Evolutionary conservation across 2,888 invertebrate genomes (phyloP).

Genomic region (Therioaphis trifolii): DNA sequence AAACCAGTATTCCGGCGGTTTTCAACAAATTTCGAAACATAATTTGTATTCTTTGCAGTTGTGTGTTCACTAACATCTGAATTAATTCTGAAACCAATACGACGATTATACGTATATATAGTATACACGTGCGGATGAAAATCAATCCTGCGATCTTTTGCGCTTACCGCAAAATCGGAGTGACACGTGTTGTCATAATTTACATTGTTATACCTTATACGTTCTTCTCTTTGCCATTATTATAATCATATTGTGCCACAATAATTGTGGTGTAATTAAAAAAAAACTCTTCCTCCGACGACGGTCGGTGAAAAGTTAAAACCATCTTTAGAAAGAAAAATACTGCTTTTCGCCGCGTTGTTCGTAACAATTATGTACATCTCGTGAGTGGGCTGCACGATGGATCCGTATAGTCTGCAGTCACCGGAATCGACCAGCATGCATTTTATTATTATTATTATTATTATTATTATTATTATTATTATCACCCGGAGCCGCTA

Average conservation of each 20-base stretch:
- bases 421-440: background rate
- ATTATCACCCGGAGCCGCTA: too few species aligned
- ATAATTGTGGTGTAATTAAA: slow-evolving; percentile 29
- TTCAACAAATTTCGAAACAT: slow-evolving; percentile 1
- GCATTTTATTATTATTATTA: too few species aligned
- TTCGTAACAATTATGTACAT: too few species aligned
- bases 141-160: slow-evolving; percentile 10
- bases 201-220: slow-evolving; percentile 22
- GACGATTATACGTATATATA: background rate
- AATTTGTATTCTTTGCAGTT: background rate
- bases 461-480: too few species aligned
- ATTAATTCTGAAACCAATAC: background rate
- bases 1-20: slow-evolving; percentile 37
- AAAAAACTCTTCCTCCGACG: too few species aligned
- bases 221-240: slow-evolving; percentile 12
- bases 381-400: background rate
- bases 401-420: too few species aligned
- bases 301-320: too few species aligned
- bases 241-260: too few species aligned
- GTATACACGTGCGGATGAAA: background rate
- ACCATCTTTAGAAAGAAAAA: too few species aligned
- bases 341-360: too few species aligned
- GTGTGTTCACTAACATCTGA: background rate
- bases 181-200: slow-evolving; percentile 33
- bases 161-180: background rate